These are phyloP conservation scores for Drosophila colorata DNA, from an alignment of 2,888 invertebrate genomes.

Conservation along the genomic window DNA sequence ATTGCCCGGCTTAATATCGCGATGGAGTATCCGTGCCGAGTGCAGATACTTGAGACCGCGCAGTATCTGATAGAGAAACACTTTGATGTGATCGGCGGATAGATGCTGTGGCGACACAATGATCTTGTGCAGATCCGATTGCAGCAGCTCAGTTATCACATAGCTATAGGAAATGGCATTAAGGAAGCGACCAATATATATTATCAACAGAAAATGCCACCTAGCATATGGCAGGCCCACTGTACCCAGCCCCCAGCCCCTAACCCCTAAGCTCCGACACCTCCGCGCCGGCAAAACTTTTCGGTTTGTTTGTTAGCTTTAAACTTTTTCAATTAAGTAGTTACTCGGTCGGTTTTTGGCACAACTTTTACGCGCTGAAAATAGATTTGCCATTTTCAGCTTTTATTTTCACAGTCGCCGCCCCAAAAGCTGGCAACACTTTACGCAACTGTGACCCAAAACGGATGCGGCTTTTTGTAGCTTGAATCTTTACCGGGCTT, in stretches of 20 bases:
- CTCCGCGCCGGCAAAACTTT: conserved; percentile 13
- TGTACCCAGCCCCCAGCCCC: no score
- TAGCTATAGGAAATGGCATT: conserved; percentile 89
- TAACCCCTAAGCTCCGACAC: no score
- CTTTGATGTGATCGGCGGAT: conserved; percentile 99
- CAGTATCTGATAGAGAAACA: conserved; percentile 99
- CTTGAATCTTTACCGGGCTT: not conserved
- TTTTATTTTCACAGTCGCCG: conserved; percentile 9
- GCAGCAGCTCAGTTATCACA: conserved; percentile 99
- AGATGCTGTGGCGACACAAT: conserved; percentile 99
- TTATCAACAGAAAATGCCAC: not conserved
- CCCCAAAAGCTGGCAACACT: conserved; percentile 33
- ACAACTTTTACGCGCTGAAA: conserved; percentile 45
- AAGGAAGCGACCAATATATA: conserved; percentile 49
- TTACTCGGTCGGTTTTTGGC: conserved; percentile 22
- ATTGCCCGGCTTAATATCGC: conserved; percentile 99
- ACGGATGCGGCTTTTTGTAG: conserved; percentile 12
- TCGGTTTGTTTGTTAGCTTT: conserved; percentile 49
- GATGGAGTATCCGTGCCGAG: conserved; percentile 98
- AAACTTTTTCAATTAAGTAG: conserved; percentile 75
- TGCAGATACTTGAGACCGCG: conserved; percentile 99
- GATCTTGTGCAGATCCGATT: conserved; percentile 99
- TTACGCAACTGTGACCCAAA: conserved; percentile 29
- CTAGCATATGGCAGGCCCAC: no score
- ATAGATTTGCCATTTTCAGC: conserved; percentile 34